Percentiles rank a stretch among this genome's conserved stretches.
Evolutionary conservation across 2,888 invertebrate species (phyloP).

Genomic region (Drosophila cognata): DNA sequence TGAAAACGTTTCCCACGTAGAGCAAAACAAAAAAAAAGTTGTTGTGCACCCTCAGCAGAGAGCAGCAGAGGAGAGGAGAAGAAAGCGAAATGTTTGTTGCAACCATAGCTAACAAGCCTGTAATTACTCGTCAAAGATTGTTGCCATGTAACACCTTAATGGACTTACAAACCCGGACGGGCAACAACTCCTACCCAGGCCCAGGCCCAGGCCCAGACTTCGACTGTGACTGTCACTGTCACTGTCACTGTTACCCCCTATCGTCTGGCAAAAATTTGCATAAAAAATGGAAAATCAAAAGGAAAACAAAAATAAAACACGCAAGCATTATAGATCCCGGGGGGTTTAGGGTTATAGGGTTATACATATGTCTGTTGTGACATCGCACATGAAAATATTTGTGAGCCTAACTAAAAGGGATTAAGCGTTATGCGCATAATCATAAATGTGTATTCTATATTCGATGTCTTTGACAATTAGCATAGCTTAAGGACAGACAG

Average conservation of each 20-base stretch:
- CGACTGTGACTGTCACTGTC: constrained; percentile 7
- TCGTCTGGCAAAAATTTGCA: constrained; percentile 58
- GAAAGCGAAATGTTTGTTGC: constrained; percentile 61
- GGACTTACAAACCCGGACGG: constrained; percentile 43
- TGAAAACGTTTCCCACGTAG: constrained; percentile 68
- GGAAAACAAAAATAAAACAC: constrained; percentile 17
- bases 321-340: constrained; percentile 16
- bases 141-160: constrained; percentile 75
- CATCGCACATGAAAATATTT: constrained; percentile 76
- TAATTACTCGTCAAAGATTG: constrained; percentile 80
- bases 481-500: constrained; percentile 44
- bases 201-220: constrained; percentile 3
- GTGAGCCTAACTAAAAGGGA: constrained; percentile 61
- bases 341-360: neutral
- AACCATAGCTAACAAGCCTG: constrained; percentile 82
- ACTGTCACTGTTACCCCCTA: constrained; percentile 53
- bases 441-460: constrained; percentile 25
- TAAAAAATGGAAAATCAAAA: constrained; percentile 55
- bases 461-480: constrained; percentile 52
- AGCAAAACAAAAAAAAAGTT: constrained; percentile 7
- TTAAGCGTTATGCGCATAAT: constrained; percentile 50
- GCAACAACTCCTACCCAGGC: constrained; percentile 6
- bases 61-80: constrained; percentile 4
- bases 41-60: constrained; percentile 49
- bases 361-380: constrained; percentile 57